Conservation (phyloP, 1,140 invertebrate genomes). For the Harlomillsia oculata region DNA sequence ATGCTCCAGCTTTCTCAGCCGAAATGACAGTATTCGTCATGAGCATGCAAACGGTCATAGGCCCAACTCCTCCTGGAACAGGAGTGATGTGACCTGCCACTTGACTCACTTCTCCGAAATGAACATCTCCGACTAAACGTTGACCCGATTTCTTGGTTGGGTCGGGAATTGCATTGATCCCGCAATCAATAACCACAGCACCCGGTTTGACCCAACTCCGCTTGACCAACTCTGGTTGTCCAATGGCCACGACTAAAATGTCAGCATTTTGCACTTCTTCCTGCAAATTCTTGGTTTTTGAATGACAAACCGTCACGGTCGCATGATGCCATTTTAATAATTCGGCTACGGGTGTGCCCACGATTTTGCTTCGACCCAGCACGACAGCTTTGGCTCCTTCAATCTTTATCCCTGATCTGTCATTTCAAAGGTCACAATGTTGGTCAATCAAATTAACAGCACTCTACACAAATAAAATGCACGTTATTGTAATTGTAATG, state of each 20-base stretch:
- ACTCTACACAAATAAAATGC: not conserved
- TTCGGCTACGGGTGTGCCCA: conserved; percentile 88
- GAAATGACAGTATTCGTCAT: conserved; percentile 89
- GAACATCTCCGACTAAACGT: conserved; percentile 91
- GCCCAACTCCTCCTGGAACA: conserved; percentile 83
- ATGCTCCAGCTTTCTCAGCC: conserved; percentile 54
- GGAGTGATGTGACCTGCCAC: conserved; percentile 87
- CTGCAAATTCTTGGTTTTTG: conserved; percentile 74
- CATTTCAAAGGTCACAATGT: not conserved
- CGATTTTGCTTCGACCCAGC: conserved; percentile 92
- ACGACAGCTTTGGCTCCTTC: conserved; percentile 83
- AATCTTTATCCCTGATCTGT: conserved; percentile 58
- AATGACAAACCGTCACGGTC: conserved; percentile 94
- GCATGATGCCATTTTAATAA: conserved; percentile 93
- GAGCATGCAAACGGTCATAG: conserved; percentile 97
- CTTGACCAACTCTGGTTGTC: conserved; percentile 81
- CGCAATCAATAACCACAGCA: conserved; percentile 98
- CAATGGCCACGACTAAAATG: conserved; percentile 93
- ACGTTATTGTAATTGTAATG: too few relatives aligned
- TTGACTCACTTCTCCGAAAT: conserved; percentile 64
- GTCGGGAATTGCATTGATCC: conserved; percentile 90
- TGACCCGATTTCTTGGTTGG: conserved; percentile 68
- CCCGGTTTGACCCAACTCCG: conserved; percentile 95
- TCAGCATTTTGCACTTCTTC: conserved; percentile 63
- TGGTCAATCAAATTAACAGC: not conserved